Evolutionary conservation across 1,140 invertebrate genomes (phyloP).

Genomic region (Zophobas morio): DNA sequence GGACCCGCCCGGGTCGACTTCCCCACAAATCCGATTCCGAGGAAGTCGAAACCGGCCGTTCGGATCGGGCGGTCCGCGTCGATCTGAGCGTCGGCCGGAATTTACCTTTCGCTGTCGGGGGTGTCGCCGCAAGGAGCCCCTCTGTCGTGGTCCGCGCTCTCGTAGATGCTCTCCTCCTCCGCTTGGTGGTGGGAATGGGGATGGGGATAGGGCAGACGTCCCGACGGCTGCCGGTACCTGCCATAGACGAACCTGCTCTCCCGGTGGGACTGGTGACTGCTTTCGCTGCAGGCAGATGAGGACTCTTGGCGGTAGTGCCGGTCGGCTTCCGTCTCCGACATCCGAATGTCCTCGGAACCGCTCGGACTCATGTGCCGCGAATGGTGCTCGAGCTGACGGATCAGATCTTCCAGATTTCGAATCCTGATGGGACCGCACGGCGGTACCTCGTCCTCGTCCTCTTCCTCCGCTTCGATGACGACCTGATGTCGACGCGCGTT

Average conservation of each 20-base stretch:
- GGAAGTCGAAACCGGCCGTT: neutral
- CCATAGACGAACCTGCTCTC: constrained; percentile 85
- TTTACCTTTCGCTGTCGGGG: constrained; percentile 87
- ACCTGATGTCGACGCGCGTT: constrained; percentile 52
- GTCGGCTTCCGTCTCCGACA: constrained; percentile 93
- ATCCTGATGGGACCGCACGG: constrained; percentile 85
- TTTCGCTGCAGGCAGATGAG: constrained; percentile 82
- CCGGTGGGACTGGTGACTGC: constrained; percentile 71
- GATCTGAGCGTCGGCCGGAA: neutral
- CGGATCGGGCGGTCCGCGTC: neutral
- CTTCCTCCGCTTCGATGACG: constrained; percentile 70
- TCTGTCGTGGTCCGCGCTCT: constrained; percentile 84
- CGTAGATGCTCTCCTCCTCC: constrained; percentile 89
- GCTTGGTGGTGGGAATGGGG: constrained; percentile 71
- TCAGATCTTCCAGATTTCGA: constrained; percentile 91
- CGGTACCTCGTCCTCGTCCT: constrained; percentile 80
- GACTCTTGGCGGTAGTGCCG: constrained; percentile 80
- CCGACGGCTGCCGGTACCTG: constrained; percentile 82
- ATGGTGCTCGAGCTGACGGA: constrained; percentile 91
- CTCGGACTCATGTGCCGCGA: constrained; percentile 90
- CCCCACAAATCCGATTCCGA: too few relatives aligned
- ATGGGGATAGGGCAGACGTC: constrained; percentile 72
- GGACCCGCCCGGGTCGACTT: neutral
- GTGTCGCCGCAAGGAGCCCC: constrained; percentile 77
- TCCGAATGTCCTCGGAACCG: constrained; percentile 91